Base-by-base conservation (phyloP, 2,113 vertebrate species). In the Erythrocercus mccallii region DNA sequence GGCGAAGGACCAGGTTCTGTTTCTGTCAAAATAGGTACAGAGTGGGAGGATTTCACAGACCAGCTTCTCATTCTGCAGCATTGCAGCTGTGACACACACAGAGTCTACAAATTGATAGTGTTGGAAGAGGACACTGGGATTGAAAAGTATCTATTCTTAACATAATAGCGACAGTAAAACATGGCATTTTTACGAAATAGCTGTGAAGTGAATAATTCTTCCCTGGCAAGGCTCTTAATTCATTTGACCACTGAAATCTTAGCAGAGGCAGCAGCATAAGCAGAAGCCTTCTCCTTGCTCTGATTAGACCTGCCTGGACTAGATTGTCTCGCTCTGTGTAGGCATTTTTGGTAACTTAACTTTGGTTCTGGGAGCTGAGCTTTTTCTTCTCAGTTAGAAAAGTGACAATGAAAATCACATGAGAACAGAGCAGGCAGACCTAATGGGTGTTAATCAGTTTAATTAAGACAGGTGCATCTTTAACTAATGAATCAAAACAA, bases 401-500 rank as follows among this genome's bases (percentile, higher is more conserved):
- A 88, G 25, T 37, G 38, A 82, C 79, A 57, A 1, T 12, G 22
- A 86, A 84, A 84, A 78, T 45, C 40, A 61, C 0, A 0, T 47
- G 79, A 47, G 86, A 76, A 56, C 66, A 77, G 50, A 74, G 54
- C 78, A 90, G 61, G 54, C 74, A 73, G 54, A 57, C 30, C 21
- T 61, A 57, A 79, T 60, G 51, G 64, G 38, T 86, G 56, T 77
- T 86, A 56, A 88, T 88, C 74, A 83, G 17, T 68, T 73, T 86
- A 84, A 91, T 86, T 69, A 51, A 69, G 38, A 70, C 0, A 2
- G 38, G 54, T 92, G 60, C n/a, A 50, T 45, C 30, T 88, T 65
- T 53, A 92, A 79, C 65, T 91, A 88, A 91, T 81, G 58, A 90
- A 83, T 90, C 56, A 86, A 92, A 96, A 68, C 57, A 94, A 81